Conservation (phyloP, 2,888 invertebrate species). For the Parelbella ahira region DNA sequence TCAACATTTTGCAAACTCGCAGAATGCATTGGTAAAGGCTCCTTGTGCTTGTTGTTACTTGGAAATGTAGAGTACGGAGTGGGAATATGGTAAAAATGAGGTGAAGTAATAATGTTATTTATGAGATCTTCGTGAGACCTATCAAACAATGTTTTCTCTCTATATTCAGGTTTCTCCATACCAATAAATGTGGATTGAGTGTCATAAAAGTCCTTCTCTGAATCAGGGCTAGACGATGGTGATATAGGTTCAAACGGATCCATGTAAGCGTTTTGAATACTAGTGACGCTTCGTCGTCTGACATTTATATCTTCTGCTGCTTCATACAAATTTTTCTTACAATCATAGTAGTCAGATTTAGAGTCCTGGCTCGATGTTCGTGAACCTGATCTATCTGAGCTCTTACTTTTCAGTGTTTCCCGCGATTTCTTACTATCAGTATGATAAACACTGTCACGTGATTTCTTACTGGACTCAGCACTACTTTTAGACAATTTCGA, state of each 20-base stretch:
- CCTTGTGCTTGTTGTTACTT: slow-evolving; percentile 80
- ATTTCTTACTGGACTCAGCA: slow-evolving; percentile 83
- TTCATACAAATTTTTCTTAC: slow-evolving; percentile 77
- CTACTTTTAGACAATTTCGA: slow-evolving; percentile 83
- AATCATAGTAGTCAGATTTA: slow-evolving; percentile 86
- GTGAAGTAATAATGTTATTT: slow-evolving; percentile 70
- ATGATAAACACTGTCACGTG: slow-evolving; percentile 83
- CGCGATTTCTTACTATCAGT: slow-evolving; percentile 84
- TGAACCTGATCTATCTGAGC: slow-evolving; percentile 81
- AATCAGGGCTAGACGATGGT: slow-evolving; percentile 85
- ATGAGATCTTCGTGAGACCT: slow-evolving; percentile 82
- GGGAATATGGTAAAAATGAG: slow-evolving; percentile 78
- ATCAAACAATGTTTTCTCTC: slow-evolving; percentile 74
- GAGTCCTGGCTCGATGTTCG: slow-evolving; percentile 86
- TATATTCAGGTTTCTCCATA: slow-evolving; percentile 69
- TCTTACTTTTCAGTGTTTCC: slow-evolving; percentile 83
- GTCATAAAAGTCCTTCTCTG: slow-evolving; percentile 82
- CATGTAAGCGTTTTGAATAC: slow-evolving; percentile 62
- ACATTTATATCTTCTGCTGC: slow-evolving; percentile 54
- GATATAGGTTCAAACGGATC: slow-evolving; percentile 74
- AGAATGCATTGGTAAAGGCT: slow-evolving; percentile 82
- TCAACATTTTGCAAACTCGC: slow-evolving; percentile 86
- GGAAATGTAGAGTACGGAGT: slow-evolving; percentile 83
- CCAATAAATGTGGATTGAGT: slow-evolving; percentile 69
- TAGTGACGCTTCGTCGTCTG: slow-evolving; percentile 55